Evolutionary conservation across 2,888 invertebrate genomes (phyloP).

Genomic region (Meiosimyza platycephala): DNA sequence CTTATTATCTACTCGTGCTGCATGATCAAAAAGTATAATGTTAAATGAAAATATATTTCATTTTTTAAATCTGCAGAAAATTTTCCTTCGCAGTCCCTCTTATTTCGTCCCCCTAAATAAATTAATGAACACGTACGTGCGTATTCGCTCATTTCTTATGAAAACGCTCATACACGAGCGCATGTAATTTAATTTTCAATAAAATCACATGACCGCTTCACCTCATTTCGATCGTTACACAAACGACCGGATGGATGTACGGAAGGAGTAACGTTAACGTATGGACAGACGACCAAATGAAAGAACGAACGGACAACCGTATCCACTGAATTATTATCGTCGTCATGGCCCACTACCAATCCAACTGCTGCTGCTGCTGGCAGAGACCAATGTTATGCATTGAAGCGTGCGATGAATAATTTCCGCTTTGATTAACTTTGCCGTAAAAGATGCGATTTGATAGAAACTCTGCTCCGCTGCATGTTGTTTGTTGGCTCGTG

Average conservation of each 20-base stretch:
- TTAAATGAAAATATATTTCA: no score
- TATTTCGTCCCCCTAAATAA: not conserved
- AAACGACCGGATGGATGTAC: no score
- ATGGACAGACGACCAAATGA: not conserved
- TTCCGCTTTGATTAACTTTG: constrained; percentile 60
- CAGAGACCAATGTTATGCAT: constrained; percentile 41
- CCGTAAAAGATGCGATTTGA: constrained; percentile 54
- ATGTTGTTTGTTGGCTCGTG: not conserved
- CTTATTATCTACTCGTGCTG: no score
- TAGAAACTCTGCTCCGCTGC: not conserved
- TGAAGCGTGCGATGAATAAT: constrained; percentile 61
- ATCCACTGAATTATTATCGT: not conserved
- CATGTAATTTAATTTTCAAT: constrained; percentile 15
- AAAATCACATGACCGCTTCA: constrained; percentile 14
- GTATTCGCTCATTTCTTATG: not conserved
- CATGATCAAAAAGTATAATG: no score
- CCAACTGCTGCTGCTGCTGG: not conserved
- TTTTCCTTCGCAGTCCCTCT: not conserved
- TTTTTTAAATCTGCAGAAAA: not conserved
- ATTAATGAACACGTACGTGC: not conserved
- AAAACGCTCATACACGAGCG: not conserved
- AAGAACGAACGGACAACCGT: not conserved
- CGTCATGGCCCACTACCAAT: not conserved
- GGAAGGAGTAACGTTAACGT: not conserved
- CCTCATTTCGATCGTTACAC: not conserved